Conservation (phyloP, 2,888 invertebrate species). For the Temnothorax ravouxi region DNA sequence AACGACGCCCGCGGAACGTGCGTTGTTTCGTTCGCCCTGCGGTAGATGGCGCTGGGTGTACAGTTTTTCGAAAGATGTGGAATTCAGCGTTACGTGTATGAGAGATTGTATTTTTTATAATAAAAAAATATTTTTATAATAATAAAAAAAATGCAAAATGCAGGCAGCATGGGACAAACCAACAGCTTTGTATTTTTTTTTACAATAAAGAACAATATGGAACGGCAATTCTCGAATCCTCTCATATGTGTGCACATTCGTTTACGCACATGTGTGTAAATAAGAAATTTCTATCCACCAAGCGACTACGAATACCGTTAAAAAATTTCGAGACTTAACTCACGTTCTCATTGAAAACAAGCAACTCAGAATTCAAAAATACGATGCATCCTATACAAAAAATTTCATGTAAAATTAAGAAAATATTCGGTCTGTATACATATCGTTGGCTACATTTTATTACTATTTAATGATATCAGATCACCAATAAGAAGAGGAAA, state of each 20-base stretch:
- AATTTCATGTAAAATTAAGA: neutral
- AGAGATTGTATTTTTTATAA: neutral
- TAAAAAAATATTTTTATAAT: neutral
- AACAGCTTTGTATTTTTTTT: neutral
- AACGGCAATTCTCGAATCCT: neutral
- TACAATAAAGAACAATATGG: neutral
- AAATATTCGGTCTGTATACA: neutral
- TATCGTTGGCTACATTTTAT: neutral
- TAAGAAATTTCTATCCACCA: neutral
- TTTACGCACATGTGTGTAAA: neutral
- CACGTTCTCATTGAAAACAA: neutral
- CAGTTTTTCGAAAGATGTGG: neutral
- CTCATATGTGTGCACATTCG: neutral
- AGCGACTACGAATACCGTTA: neutral
- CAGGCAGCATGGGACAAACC: neutral
- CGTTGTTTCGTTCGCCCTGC: neutral
- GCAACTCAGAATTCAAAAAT: neutral
- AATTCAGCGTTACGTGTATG: neutral
- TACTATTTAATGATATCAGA: neutral
- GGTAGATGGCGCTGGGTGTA: conserved; percentile 67
- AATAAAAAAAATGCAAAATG: neutral
- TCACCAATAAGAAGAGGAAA: neutral
- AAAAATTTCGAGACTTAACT: neutral
- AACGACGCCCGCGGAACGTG: neutral
- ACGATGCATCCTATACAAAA: neutral